These are phyloP conservation scores for Colletes collaris DNA, from an alignment of 2,888 invertebrate species.

Conservation along the genomic window DNA sequence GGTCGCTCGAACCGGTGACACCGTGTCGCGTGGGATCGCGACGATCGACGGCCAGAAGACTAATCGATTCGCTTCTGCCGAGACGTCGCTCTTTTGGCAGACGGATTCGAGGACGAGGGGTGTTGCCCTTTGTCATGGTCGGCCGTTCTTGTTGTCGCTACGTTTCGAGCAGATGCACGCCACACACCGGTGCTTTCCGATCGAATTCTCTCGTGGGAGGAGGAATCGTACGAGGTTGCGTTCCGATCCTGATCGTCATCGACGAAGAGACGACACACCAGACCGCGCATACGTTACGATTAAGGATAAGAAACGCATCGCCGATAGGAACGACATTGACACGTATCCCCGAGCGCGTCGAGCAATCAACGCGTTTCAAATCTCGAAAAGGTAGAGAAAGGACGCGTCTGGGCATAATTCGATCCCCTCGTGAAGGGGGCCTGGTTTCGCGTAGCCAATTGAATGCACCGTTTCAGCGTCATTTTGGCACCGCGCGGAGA, in stretches of 20 bases:
- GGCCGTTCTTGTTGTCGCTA: slow-evolving; percentile 4
- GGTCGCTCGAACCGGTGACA: slow-evolving; percentile 45
- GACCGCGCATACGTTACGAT: background rate
- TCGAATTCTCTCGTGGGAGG: background rate
- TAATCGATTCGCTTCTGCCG: slow-evolving; percentile 40
- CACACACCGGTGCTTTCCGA: background rate
- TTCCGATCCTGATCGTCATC: background rate
- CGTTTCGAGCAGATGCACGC: background rate
- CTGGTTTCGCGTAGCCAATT: slow-evolving; percentile 5
- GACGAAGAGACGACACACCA: background rate
- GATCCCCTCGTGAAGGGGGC: background rate
- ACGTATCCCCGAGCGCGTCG: too few species aligned
- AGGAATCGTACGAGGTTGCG: background rate
- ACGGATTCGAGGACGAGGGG: slow-evolving; percentile 28
- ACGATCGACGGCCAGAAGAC: slow-evolving; percentile 29
- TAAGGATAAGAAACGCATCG: background rate
- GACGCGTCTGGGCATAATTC: background rate
- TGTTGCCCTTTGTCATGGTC: slow-evolving; percentile 39
- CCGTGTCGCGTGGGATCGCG: slow-evolving; percentile 35
- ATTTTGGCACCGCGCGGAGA: slow-evolving; percentile 54
- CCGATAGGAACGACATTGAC: background rate
- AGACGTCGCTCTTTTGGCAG: slow-evolving; percentile 28
- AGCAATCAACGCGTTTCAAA: too few species aligned
- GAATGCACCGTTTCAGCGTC: slow-evolving; percentile 46
- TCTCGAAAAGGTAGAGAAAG: too few species aligned